Evolutionary conservation across 2,113 vertebrate genomes (phyloP).

Genomic region (Gorsachius goisagi): DNA sequence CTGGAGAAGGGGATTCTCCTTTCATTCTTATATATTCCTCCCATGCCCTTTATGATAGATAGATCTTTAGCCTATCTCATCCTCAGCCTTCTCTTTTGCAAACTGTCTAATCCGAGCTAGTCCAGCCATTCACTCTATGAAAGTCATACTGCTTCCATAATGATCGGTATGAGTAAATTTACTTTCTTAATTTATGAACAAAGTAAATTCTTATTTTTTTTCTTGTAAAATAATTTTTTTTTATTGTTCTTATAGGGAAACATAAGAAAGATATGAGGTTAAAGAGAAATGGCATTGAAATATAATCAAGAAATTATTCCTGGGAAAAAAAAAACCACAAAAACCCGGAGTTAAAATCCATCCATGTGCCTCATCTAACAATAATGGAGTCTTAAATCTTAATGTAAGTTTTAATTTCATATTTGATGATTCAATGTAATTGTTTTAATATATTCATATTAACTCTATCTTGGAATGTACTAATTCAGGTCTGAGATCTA

Average conservation of each 20-base stretch:
- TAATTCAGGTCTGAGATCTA: neutral
- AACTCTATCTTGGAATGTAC: neutral
- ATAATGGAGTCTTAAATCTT: neutral
- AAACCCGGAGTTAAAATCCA: neutral
- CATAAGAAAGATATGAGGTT: neutral
- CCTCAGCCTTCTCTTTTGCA: neutral
- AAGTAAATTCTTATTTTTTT: neutral
- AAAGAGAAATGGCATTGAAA: neutral
- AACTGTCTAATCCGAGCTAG: neutral
- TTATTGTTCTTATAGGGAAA: neutral
- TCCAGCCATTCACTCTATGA: neutral
- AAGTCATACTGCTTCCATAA: neutral
- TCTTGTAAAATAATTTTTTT: neutral
- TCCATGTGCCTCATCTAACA: neutral
- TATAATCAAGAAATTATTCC: neutral
- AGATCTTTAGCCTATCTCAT: neutral
- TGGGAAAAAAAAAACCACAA: neutral
- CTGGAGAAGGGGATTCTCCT: neutral
- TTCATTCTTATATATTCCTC: neutral
- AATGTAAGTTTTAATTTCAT: neutral
- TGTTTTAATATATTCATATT: neutral
- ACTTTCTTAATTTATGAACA: neutral
- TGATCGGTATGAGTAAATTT: neutral
- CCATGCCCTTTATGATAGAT: neutral
- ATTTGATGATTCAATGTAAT: neutral